phyloP scores from a whole-genome alignment of 2,888 invertebrate species.

The Melieria picta region DNA sequence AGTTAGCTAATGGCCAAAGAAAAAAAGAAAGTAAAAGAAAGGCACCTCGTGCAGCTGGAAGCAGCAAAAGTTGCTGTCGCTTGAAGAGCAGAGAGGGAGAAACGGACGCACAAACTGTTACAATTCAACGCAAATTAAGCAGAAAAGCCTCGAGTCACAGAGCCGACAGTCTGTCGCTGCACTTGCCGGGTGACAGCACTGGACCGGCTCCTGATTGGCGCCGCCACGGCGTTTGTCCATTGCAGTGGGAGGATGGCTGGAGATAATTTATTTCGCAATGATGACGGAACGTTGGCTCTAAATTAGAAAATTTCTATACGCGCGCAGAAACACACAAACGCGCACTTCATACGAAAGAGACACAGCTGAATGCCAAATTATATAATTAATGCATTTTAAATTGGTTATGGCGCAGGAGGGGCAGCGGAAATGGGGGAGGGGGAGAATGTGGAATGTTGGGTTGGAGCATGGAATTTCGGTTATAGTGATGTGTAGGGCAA shows the following conservation, averaged over 20 bases:
- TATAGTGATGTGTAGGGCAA: too few species aligned
- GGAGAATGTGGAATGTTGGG: not conserved
- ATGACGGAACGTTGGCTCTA: constrained; percentile 14
- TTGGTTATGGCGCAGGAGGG: constrained; percentile 16
- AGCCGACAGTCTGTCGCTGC: too few species aligned
- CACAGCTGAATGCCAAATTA: constrained; percentile 21
- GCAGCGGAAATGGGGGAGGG: not conserved
- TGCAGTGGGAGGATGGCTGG: not conserved
- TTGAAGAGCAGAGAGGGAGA: too few species aligned
- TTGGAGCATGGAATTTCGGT: too few species aligned
- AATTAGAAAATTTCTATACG: constrained; percentile 20
- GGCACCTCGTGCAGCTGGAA: too few species aligned
- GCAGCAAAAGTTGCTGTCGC: too few species aligned
- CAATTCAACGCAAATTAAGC: not conserved
- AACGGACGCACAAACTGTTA: not conserved
- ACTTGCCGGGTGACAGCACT: too few species aligned
- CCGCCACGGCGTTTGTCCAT: too few species aligned
- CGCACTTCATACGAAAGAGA: constrained; percentile 1
- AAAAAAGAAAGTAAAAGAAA: too few species aligned
- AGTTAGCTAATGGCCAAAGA: too few species aligned
- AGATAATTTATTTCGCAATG: constrained; percentile 25
- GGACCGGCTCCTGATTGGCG: too few species aligned
- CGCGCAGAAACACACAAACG: not conserved
- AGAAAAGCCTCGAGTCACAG: not conserved
- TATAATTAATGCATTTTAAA: constrained; percentile 35